phyloP scores from a whole-genome alignment of 2,113 vertebrate species.

The Scopus umbretta region DNA sequence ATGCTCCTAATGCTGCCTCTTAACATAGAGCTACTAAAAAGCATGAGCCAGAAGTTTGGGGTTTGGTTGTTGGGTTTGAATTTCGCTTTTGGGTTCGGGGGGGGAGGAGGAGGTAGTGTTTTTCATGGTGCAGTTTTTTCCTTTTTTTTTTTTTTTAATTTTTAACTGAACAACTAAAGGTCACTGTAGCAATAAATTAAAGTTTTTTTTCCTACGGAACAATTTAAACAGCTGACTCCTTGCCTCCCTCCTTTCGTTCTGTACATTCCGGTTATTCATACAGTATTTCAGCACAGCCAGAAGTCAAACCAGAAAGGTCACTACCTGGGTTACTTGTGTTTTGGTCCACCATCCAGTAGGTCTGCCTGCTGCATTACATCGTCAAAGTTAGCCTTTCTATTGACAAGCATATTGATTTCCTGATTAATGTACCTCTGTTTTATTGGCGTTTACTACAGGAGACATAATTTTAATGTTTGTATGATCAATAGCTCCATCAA shows the following conservation, averaged over 20 bases:
- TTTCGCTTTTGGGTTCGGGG: neutral
- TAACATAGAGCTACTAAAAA: neutral
- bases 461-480: constrained; percentile 90
- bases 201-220: neutral
- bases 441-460: constrained; percentile 79
- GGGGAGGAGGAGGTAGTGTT: too few relatives aligned
- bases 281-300: neutral
- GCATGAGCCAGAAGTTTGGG: neutral
- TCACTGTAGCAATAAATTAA: neutral
- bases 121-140: too few relatives aligned
- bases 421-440: constrained; percentile 88
- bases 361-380: constrained; percentile 72
- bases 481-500: constrained; percentile 88
- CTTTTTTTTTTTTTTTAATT: accelerated
- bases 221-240: neutral
- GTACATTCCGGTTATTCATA: neutral
- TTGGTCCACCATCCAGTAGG: constrained; percentile 34
- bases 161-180: neutral
- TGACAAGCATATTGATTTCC: constrained; percentile 82
- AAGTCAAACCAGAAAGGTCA: constrained; percentile 46
- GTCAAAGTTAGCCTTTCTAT: constrained; percentile 74
- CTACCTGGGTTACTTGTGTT: constrained; percentile 42
- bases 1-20: neutral
- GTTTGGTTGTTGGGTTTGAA: neutral
- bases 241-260: neutral